Evolutionary conservation across 2,888 invertebrate genomes (phyloP), one percentile per base, ranked within the genome.

Genomic region (Eupithecia tripunctaria): DNA sequence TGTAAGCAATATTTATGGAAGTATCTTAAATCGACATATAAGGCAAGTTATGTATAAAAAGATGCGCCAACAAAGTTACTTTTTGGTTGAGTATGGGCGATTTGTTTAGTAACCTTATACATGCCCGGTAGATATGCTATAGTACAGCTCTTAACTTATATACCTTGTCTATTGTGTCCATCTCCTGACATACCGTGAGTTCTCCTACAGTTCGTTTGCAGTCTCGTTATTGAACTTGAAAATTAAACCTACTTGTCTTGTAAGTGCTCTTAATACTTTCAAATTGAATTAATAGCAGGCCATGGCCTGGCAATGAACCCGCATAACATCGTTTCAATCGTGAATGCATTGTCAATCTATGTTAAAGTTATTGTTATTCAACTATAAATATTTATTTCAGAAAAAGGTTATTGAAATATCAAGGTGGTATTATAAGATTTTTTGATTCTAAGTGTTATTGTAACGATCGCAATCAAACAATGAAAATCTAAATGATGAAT

Each of bases 261-360:
- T 67, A 80, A 82, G 78, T 85, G 89, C 82, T 89, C 90, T 86
- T 84, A 88, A 91, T 91, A 88, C 83, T 86, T 86, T 79, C 74
- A 75, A 77, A 79, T 80, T 25, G 25, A 25, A 56, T 21, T 79
- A 78, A 76, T 79, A 79, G 76, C 78, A 70, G 72, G 67, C 67
- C 82, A 81, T 90, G 91, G 85, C 82, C 82, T 90, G 91, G 85
- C 92, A 93, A 88, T 93, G 94, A 93, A 92, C 93, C 89, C 91
- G 91, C 87, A 89, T 88, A 88, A 82, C 84, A 79, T 78, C 79
- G 73, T 78, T 79, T 82, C 80, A 84, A 86, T 85, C 82, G 79
- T 80, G 81, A 78, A 81, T 76, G 79, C 74, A 82, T 85, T 88
- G 85, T 85, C 84, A 81, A 82, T 82, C 69, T 74, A 78, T 76